Percentiles rank a stretch among this genome's conserved stretches.
Evolutionary conservation across 2,113 vertebrate genomes (phyloP).

Genomic region (Vulpes vulpes): DNA sequence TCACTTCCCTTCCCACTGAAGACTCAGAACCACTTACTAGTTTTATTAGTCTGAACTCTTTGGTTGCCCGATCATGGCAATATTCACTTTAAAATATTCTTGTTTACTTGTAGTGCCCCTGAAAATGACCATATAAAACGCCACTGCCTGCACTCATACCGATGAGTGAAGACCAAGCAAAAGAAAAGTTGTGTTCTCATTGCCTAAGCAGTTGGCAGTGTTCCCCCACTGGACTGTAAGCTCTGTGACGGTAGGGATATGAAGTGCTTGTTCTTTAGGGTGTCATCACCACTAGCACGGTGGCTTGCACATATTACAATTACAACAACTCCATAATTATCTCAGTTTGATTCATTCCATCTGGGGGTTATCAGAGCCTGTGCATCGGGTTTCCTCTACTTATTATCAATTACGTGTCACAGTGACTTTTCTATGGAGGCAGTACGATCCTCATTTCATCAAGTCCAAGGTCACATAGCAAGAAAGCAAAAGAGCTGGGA

Average conservation of each 20-base stretch:
- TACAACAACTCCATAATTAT: neutral
- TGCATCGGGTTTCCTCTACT: neutral
- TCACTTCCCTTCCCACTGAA: neutral
- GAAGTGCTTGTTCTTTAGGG: neutral
- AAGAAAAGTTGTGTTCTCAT: neutral
- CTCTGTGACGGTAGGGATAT: neutral
- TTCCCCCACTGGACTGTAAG: neutral
- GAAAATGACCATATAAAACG: slow-evolving; percentile 7
- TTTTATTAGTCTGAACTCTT: slow-evolving; percentile 20
- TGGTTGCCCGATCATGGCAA: neutral
- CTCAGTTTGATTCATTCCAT: neutral
- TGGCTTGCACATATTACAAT: neutral
- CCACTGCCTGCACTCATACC: neutral
- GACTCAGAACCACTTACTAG: slow-evolving; percentile 4
- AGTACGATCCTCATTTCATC: neutral
- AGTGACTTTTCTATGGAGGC: neutral
- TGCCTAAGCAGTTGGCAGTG: neutral
- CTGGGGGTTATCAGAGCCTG: neutral
- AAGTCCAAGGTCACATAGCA: neutral
- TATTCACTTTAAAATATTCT: slow-evolving; percentile 14
- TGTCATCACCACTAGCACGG: neutral
- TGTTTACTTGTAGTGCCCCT: neutral
- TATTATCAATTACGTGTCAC: neutral
- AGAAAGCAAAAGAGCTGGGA: slow-evolving; percentile 29
- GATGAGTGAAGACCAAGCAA: neutral